A percentile compares a stretch with the other conserved stretches of the same genome.
These are phyloP conservation scores for Ophiodon elongatus DNA, from an alignment of 2,113 vertebrate genomes.

Conservation along the genomic window DNA sequence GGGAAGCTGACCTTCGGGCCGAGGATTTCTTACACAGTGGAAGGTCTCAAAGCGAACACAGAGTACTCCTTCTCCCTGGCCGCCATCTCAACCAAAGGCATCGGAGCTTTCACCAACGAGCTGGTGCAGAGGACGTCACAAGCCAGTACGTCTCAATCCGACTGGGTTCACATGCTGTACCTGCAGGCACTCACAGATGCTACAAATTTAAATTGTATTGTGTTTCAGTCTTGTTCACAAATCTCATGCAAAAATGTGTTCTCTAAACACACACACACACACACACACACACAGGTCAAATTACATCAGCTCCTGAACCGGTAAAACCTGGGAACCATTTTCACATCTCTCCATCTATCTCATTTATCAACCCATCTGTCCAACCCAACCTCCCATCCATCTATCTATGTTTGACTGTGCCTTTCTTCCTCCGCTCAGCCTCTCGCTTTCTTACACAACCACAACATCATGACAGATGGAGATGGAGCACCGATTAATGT, in stretches of 20 bases:
- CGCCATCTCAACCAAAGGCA: constrained; percentile 93
- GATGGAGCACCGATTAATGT: constrained; percentile 74
- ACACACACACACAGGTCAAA: constrained; percentile 22
- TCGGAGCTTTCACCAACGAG: constrained; percentile 95
- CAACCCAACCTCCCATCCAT: constrained; percentile 59
- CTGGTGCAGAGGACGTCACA: constrained; percentile 95
- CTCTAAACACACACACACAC: constrained; percentile 31
- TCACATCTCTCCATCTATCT: constrained; percentile 56
- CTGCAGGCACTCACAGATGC: constrained; percentile 3
- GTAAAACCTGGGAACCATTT: constrained; percentile 44
- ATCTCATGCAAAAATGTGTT: constrained; percentile 35
- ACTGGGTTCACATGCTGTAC: constrained; percentile 16
- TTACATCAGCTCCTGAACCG: constrained; percentile 43
- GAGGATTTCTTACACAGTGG: constrained; percentile 88
- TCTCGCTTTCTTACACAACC: constrained; percentile 65
- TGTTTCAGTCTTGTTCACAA: constrained; percentile 27
- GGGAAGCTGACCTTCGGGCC: constrained; percentile 92
- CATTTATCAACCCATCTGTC: constrained; percentile 68
- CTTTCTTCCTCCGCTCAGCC: constrained; percentile 65
- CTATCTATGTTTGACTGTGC: constrained; percentile 70
- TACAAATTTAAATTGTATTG: constrained; percentile 17
- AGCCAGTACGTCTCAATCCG: constrained; percentile 93
- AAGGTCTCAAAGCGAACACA: constrained; percentile 94
- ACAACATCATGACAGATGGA: constrained; percentile 75
- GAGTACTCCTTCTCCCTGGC: constrained; percentile 97